Conservation (phyloP, 2,888 invertebrate genomes). For the Geotrupes spiniger region DNA sequence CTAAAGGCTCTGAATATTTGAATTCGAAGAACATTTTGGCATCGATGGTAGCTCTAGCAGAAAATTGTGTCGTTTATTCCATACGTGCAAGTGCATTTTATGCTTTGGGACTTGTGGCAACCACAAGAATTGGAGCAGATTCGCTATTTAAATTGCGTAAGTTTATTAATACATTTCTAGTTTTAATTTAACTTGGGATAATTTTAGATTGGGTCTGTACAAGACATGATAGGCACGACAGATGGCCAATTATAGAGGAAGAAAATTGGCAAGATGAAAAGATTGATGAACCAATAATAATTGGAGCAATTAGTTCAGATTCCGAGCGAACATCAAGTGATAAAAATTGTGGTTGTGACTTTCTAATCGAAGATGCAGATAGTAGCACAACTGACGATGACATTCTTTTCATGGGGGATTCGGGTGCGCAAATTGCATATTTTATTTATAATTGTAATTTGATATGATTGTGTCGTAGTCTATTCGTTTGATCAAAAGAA, state of each 20-base stretch:
- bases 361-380: conserved; percentile 30
- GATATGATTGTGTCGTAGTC: conserved; percentile 11
- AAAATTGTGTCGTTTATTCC: conserved; percentile 79
- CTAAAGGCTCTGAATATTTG: conserved; percentile 72
- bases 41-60: conserved; percentile 66
- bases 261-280: conserved; percentile 55
- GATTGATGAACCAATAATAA: conserved; percentile 21
- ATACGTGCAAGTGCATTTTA: conserved; percentile 88
- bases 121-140: conserved; percentile 81
- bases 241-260: conserved; percentile 72
- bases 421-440: conserved; percentile 15
- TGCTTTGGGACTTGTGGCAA: conserved; percentile 79
- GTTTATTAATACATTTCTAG: conserved; percentile 23
- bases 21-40: conserved; percentile 53
- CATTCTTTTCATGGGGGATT: conserved; percentile 25
- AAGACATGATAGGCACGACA: conserved; percentile 71
- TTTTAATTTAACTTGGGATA: too few species aligned
- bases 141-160: conserved; percentile 68
- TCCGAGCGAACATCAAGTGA: conserved; percentile 36
- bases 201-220: conserved; percentile 68
- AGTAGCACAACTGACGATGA: conserved; percentile 35
- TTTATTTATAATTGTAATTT: conserved; percentile 7
- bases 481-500: conserved; percentile 25
- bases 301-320: conserved; percentile 29
- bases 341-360: conserved; percentile 29